phyloP scores from a whole-genome alignment of 2,113 vertebrate species.

The Corythornis cristatus region DNA sequence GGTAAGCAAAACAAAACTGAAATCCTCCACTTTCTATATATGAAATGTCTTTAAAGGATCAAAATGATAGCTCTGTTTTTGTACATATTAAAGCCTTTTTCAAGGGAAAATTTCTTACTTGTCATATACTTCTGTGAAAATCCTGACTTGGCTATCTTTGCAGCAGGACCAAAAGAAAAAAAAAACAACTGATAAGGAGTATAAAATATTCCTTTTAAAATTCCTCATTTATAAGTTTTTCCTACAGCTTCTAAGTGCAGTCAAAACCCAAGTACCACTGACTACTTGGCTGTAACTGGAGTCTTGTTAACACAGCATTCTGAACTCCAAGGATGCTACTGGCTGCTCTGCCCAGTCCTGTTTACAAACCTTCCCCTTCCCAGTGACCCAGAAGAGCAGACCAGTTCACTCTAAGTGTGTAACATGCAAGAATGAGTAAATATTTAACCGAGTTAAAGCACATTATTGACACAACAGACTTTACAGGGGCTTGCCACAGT shows the following conservation, averaged over 20 bases:
- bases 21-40: slow-evolving; percentile 15
- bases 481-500: slow-evolving; percentile 44
- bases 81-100: slow-evolving; percentile 14
- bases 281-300: not conserved
- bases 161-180: not conserved
- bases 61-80: not conserved
- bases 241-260: not conserved
- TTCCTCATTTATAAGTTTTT: not conserved
- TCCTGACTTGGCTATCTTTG: not conserved
- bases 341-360: slow-evolving; percentile 21
- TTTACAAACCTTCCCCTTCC: slow-evolving; percentile 9
- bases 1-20: slow-evolving; percentile 40
- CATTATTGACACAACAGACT: slow-evolving; percentile 59
- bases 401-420: not conserved
- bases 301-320: not conserved
- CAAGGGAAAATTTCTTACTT: not conserved
- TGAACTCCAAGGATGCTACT: not conserved
- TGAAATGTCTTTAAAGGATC: slow-evolving; percentile 2
- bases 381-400: slow-evolving; percentile 16
- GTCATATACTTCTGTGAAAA: not conserved
- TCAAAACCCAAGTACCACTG: not conserved
- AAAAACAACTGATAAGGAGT: not conserved
- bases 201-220: not conserved
- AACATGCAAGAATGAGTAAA: not conserved
- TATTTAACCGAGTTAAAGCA: slow-evolving; percentile 27